Evolutionary conservation across 2,797 vertebrate species (phyloP), one percentile per base, ranked within the genome.

Genomic region (Hephaestus fuliginosus): DNA sequence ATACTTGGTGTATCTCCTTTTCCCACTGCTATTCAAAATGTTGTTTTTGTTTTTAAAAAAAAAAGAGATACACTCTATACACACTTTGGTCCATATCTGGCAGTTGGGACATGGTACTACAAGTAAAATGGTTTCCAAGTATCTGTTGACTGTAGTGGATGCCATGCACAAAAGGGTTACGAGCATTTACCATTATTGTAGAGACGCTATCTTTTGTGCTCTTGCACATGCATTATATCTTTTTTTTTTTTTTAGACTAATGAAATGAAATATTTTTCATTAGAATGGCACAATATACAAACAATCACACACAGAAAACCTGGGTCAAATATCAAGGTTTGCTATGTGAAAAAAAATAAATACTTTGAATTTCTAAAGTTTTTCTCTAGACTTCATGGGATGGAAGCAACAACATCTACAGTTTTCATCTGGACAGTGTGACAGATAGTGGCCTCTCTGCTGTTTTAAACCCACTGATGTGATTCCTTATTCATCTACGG

Each of bases 321-420:
- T 10, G 14, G 43, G 68, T 46, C 43, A 63, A 43, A 76, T 41
- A 52, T 76, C 46, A 58, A 49, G 44, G 20, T 55, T 25, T 43
- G 3, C 49, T 55, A 25, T 25, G 25, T 71, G 39, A 30, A 55
- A 25, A 25, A 25, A 25, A 25, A 25, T 1, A 25, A 25, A 25
- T 1, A 25, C 25, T 63, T 76, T 64, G 44, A 63, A 53, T 41
- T 58, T 20, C 1, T 7, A 2, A 58, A 18, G 2, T 33, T 65
- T 62, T 52, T 55, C 13, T 58, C 2, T 1, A 22, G 52, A 33
- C 18, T 51, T 52, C 9, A 41, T 41, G 30, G 2, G 44, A 79
- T 0, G 0, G 14, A 53, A 44, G 28, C 18, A 18, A 69, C 41
- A 64, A 53, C 3, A 11, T 8, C 39, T 41, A 5, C 25, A 41